Evolutionary conservation across 2,888 invertebrate genomes (phyloP).

Genomic region (Ophonus ardosiacus): DNA sequence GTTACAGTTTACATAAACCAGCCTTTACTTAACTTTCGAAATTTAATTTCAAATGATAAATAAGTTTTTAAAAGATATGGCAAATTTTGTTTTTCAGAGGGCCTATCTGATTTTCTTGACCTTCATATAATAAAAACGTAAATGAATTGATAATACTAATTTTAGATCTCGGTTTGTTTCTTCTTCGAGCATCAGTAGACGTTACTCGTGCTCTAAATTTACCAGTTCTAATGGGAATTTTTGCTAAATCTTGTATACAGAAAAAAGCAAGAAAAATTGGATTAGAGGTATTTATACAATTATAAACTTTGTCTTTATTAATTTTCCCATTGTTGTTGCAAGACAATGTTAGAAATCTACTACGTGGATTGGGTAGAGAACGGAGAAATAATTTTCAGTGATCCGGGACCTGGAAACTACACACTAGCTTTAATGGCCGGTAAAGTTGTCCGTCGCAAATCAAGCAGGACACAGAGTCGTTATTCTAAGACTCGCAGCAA

Average conservation of each 20-base stretch:
- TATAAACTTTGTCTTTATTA: slow-evolving; percentile 18
- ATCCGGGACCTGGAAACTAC: slow-evolving; percentile 77
- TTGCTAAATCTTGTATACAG: slow-evolving; percentile 70
- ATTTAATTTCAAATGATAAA: too few species aligned
- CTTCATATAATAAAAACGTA: too few species aligned
- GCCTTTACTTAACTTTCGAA: too few species aligned
- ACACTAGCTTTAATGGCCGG: slow-evolving; percentile 74
- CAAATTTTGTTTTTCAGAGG: too few species aligned
- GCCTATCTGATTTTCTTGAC: too few species aligned
- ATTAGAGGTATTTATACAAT: slow-evolving; percentile 68
- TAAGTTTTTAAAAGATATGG: too few species aligned
- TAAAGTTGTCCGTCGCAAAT: background rate
- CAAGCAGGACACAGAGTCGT: background rate
- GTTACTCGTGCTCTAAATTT: slow-evolving; percentile 72
- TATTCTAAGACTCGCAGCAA: background rate
- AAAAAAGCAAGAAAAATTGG: slow-evolving; percentile 71
- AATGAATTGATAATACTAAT: background rate
- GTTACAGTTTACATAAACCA: too few species aligned
- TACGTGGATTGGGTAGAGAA: slow-evolving; percentile 75
- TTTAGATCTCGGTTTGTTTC: slow-evolving; percentile 69
- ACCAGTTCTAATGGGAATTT: slow-evolving; percentile 71
- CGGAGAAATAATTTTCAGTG: slow-evolving; percentile 75
- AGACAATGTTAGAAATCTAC: slow-evolving; percentile 72
- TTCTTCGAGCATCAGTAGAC: slow-evolving; percentile 70
- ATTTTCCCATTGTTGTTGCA: background rate